phyloP scores from a whole-genome alignment of 2,888 invertebrate species.

The Linnaemya tessellans region DNA sequence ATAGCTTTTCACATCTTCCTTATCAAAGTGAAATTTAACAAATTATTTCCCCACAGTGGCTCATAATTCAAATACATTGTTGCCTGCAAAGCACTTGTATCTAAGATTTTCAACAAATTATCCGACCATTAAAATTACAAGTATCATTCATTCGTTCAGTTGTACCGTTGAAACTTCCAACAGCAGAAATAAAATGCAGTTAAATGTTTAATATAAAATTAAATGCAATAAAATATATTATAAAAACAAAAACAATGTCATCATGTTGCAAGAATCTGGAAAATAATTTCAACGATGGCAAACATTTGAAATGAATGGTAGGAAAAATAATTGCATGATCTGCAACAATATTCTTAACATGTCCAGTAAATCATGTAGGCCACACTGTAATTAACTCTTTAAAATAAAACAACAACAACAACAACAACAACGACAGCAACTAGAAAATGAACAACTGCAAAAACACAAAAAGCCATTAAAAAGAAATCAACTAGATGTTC shows the following conservation, averaged over 20 bases:
- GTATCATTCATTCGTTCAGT: constrained; percentile 26
- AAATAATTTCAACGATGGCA: constrained; percentile 33
- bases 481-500: constrained; percentile 60
- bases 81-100: not conserved
- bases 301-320: constrained; percentile 24
- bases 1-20: constrained; percentile 26
- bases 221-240: not conserved
- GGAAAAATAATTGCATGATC: constrained; percentile 66
- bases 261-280: constrained; percentile 31
- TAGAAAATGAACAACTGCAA: constrained; percentile 14
- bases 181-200: constrained; percentile 30
- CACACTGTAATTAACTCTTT: constrained; percentile 66
- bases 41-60: constrained; percentile 1
- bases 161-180: constrained; percentile 36
- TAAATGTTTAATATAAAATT: no score
- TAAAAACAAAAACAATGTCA: constrained; percentile 57
- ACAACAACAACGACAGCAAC: constrained; percentile 8
- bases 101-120: constrained; percentile 49
- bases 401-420: constrained; percentile 10
- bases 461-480: constrained; percentile 60
- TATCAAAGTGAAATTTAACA: constrained; percentile 19
- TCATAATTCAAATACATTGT: constrained; percentile 27
- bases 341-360: constrained; percentile 70
- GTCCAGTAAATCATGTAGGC: constrained; percentile 73
- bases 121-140: constrained; percentile 42